A percentile compares a stretch with the other conserved stretches of the same genome.
Conservation (phyloP, 2,888 invertebrate genomes). For the Oscheius onirici region DNA sequence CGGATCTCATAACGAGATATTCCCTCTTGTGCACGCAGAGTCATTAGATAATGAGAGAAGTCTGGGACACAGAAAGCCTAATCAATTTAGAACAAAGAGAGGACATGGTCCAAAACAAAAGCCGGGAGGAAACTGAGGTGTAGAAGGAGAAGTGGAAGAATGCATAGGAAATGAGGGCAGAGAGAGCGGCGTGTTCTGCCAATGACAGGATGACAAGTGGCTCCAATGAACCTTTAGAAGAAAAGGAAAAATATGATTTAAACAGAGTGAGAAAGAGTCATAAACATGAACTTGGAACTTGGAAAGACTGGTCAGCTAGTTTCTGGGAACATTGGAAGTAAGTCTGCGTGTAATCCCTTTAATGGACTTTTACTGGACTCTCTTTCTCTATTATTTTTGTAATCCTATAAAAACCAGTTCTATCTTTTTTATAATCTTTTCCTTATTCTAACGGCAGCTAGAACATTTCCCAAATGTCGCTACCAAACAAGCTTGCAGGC, state of each 20-base stretch:
- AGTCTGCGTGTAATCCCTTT: too few species aligned
- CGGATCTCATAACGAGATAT: too few species aligned
- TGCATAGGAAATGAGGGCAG: not conserved
- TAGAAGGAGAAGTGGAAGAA: not conserved
- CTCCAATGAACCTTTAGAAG: not conserved
- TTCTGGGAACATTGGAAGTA: too few species aligned
- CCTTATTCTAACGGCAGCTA: too few species aligned
- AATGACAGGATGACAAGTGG: conserved; percentile 6
- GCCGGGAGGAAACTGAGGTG: not conserved
- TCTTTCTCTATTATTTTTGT: not conserved
- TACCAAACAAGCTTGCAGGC: too few species aligned
- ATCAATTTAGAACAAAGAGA: conserved; percentile 18
- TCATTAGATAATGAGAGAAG: conserved; percentile 9
- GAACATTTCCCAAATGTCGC: too few species aligned
- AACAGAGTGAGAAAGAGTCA: too few species aligned
- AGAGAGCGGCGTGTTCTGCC: not conserved
- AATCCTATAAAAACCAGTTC: too few species aligned
- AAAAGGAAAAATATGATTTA: not conserved
- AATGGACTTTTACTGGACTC: too few species aligned
- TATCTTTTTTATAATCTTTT: too few species aligned
- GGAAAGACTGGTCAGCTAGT: too few species aligned
- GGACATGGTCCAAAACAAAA: conserved; percentile 10
- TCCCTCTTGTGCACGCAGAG: not conserved
- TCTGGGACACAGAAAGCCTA: not conserved
- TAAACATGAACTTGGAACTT: too few species aligned